Conservation (phyloP, 1,140 invertebrate species). For the Contarinia nasturtii region DNA sequence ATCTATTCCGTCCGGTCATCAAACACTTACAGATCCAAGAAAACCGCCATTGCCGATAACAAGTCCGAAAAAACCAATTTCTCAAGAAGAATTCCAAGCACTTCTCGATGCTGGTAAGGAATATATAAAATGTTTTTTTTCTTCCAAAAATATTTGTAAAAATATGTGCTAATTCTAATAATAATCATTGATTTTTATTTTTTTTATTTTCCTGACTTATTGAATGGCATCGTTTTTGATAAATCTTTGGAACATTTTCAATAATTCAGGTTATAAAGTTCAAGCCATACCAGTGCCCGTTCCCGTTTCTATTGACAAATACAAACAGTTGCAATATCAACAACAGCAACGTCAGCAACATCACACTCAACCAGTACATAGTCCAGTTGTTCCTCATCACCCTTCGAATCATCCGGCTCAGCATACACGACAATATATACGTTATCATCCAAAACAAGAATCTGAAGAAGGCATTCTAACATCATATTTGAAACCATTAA, state of each 20-base stretch:
- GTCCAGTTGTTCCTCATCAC: background rate
- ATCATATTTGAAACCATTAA: background rate
- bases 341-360: background rate
- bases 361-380: background rate
- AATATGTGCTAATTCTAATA: too few relatives aligned
- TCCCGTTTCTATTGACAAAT: background rate
- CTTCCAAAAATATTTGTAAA: too few relatives aligned
- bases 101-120: conserved; percentile 27
- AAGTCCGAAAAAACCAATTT: conserved; percentile 27
- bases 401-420: background rate
- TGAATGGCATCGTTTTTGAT: too few relatives aligned
- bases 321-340: background rate
- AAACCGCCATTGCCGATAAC: conserved; percentile 24
- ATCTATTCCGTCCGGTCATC: too few relatives aligned
- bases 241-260: too few relatives aligned
- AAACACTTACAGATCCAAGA: conserved; percentile 3
- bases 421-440: background rate
- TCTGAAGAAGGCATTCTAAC: background rate
- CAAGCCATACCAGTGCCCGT: conserved; percentile 26
- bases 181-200: too few relatives aligned
- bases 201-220: too few relatives aligned
- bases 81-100: conserved; percentile 27
- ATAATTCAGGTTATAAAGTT: conserved; percentile 28
- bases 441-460: background rate
- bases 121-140: too few relatives aligned